Evolutionary conservation across 2,888 invertebrate species (phyloP), one percentile per base, ranked within the genome.

Genomic region (Lycophotia porphyrea): DNA sequence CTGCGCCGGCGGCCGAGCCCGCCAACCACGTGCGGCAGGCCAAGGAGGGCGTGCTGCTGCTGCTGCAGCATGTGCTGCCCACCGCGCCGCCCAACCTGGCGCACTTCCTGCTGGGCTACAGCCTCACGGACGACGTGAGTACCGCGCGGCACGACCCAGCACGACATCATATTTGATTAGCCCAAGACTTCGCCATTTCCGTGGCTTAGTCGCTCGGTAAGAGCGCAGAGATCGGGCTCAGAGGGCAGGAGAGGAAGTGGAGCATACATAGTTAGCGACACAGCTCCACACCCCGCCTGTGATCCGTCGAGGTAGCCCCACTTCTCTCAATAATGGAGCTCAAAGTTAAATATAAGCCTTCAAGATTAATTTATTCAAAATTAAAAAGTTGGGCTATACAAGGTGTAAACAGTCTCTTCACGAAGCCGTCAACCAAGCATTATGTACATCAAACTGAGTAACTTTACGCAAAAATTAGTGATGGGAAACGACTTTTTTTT

Each of bases 71-170:
- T 84, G 98, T 98, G 90, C 96, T 99, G 72, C 97, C 97, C 8
- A 97, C 98, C 71, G 97, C 98, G 0, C 95, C 98, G 34, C 99
- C 99, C 4, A 99, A 99, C 95, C 95, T 99, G 15, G 98, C 98
- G 0, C 99, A 99, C 92, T 98, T 98, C 92, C 96, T 99, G 67
- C 97, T 99, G 4, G 99, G 99, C 0, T 99, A 99, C 93, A 98
- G 99, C 87, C 96, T 98, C 8, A 97, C 97, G 0, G 98, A 98
- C 72, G 98, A 98, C 83, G 97, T 98, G 61, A 97, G 97, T 91
- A 27, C 31, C 21, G 15, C 7, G 13, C n/a, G 5, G 2, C 34
- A n/a, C 7, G 5, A 36, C 0, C 63, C 5, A 11, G 13, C 21
- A 5, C 27, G 15, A 4, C n/a, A 52, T 49, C 11, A 55, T 58